These are phyloP conservation scores for Cosmia pyralina DNA, from an alignment of 2,888 invertebrate genomes.

Conservation along the genomic window DNA sequence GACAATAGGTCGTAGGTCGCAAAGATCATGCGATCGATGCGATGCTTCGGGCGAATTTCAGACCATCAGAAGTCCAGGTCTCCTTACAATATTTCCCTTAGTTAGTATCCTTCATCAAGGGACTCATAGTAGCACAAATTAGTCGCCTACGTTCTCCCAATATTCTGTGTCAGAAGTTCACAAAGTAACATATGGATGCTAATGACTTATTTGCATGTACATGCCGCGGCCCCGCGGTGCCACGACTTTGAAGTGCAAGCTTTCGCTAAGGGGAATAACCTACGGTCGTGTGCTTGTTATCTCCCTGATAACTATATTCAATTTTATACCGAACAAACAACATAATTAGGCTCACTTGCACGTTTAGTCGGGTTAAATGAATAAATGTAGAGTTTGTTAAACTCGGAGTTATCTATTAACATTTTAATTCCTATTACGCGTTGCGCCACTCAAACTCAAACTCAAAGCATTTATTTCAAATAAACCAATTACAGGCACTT, in stretches of 20 bases:
- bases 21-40: background rate
- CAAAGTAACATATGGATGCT: conserved; percentile 56
- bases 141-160: background rate
- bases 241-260: conserved; percentile 45
- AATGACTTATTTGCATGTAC: conserved; percentile 65
- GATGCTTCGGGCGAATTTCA: background rate
- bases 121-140: conserved; percentile 18
- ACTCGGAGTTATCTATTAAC: no score
- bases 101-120: background rate
- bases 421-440: no score
- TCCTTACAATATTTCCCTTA: background rate
- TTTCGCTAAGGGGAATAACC: conserved; percentile 40
- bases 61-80: background rate
- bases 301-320: conserved; percentile 25
- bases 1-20: background rate
- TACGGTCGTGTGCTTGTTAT: conserved; percentile 15
- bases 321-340: background rate
- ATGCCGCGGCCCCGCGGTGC: conserved; percentile 27
- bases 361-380: no score
- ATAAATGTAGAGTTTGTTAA: no score
- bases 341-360: no score
- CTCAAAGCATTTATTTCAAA: no score
- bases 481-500: no score
- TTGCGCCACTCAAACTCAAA: no score
- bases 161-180: conserved; percentile 24